These are phyloP conservation scores for Stegana nigrithorax DNA, from an alignment of 2,888 invertebrate genomes.

Conservation along the genomic window DNA sequence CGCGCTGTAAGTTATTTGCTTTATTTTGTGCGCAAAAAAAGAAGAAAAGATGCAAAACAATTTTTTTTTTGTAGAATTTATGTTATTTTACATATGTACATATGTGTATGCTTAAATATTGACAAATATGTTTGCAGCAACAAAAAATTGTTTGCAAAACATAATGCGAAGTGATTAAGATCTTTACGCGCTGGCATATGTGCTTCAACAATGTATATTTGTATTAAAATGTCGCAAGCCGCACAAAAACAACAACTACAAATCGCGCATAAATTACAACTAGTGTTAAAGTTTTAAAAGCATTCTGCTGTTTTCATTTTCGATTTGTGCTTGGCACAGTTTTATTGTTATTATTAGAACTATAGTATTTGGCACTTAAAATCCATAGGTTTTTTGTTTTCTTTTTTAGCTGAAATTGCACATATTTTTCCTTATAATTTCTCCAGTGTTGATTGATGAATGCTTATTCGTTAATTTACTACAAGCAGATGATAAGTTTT, in stretches of 20 bases:
- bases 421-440: not conserved
- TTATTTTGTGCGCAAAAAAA: slow-evolving; percentile 12
- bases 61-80: slow-evolving; percentile 29
- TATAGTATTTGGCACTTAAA: no score
- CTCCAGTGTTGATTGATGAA: slow-evolving; percentile 11
- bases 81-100: slow-evolving; percentile 2
- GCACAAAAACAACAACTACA: slow-evolving; percentile 20
- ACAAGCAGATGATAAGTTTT: no score
- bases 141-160: slow-evolving; percentile 19
- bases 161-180: slow-evolving; percentile 31
- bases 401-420: no score
- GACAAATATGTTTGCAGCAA: slow-evolving; percentile 50
- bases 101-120: slow-evolving; percentile 37
- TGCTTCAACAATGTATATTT: not conserved
- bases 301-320: not conserved
- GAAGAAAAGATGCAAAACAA: slow-evolving; percentile 39
- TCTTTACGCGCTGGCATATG: slow-evolving; percentile 29
- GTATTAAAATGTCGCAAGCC: slow-evolving; percentile 13
- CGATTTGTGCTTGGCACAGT: not conserved
- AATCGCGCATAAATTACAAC: slow-evolving; percentile 33
- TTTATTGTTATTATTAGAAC: no score
- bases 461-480: not conserved
- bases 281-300: slow-evolving; percentile 1
- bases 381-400: no score
- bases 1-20: not conserved